These are phyloP conservation scores for Malacoctenus gilli DNA, from an alignment of 2,797 vertebrate species.

Conservation along the genomic window DNA sequence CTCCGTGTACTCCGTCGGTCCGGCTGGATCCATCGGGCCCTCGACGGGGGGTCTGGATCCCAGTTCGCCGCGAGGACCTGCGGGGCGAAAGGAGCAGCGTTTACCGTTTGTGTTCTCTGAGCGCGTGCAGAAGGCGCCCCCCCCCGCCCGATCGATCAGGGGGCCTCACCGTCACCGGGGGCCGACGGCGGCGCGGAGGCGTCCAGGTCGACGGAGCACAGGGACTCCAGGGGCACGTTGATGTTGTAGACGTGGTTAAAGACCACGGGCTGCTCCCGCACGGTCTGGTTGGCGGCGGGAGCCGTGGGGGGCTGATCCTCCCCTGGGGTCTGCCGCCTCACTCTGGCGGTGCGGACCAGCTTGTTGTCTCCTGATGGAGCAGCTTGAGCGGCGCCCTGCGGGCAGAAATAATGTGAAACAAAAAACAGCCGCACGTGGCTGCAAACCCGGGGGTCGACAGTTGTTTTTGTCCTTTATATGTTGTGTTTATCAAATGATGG, in stretches of 20 bases:
- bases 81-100: conserved; percentile 4
- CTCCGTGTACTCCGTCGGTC: conserved; percentile 85
- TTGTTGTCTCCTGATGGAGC: conserved; percentile 79
- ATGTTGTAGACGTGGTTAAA: conserved; percentile 99
- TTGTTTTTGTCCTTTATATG: conserved; percentile 37
- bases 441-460: conserved; percentile 21
- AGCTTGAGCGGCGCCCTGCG: conserved; percentile 60
- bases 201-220: conserved; percentile 88
- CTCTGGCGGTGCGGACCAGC: conserved; percentile 82
- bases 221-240: conserved; percentile 90
- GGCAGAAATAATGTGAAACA: conserved; percentile 43
- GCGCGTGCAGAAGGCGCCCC: background rate
- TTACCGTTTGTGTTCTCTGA: conserved; percentile 1
- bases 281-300: conserved; percentile 79
- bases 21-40: conserved; percentile 58
- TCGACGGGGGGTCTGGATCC: conserved; percentile 63
- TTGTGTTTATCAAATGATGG: conserved; percentile 41
- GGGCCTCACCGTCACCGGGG: conserved; percentile 48
- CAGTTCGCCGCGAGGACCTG: conserved; percentile 65
- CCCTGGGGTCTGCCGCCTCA: conserved; percentile 77
- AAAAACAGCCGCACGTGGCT: conserved; percentile 5
- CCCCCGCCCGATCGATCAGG: conserved; percentile 10
- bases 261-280: conserved; percentile 87
- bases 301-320: conserved; percentile 58
- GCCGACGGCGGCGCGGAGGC: conserved; percentile 46